phyloP scores from a whole-genome alignment of 1,140 invertebrate species.

The Hyles vespertilio region DNA sequence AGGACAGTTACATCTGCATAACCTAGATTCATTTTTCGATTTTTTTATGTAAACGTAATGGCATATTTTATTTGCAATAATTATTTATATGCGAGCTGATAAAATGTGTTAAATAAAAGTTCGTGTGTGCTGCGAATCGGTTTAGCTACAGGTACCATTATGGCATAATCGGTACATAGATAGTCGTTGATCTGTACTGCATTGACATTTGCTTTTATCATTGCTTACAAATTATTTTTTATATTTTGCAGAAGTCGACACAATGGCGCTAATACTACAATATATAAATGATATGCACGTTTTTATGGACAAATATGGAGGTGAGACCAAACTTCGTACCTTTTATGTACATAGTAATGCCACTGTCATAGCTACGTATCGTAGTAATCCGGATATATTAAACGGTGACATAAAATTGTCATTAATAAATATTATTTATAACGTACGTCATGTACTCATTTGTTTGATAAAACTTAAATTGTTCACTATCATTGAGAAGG shows the following conservation, averaged over 20 bases:
- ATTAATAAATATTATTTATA: too few relatives aligned
- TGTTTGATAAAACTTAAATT: too few relatives aligned
- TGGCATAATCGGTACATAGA: background rate
- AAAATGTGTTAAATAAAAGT: conserved; percentile 2
- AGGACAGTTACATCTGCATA: conserved; percentile 3
- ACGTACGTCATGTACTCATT: too few relatives aligned
- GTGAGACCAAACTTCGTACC: conserved; percentile 37
- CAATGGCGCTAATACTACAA: conserved; percentile 73
- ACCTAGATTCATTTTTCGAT: conserved; percentile 8
- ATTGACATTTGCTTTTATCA: conserved; percentile 21
- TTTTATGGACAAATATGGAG: conserved; percentile 76
- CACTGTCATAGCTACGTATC: too few relatives aligned
- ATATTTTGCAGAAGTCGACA: conserved; percentile 60
- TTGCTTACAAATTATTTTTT: conserved; percentile 28
- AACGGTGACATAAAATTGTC: too few relatives aligned
- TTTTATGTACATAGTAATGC: too few relatives aligned
- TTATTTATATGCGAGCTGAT: background rate
- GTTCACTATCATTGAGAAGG: too few relatives aligned
- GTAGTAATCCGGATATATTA: too few relatives aligned
- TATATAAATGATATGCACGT: conserved; percentile 70
- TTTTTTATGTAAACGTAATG: conserved; percentile 5
- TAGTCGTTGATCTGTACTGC: background rate
- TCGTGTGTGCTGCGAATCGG: background rate
- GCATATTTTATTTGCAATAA: background rate
- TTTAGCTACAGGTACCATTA: conserved; percentile 3